These are phyloP conservation scores for Sebastes trivittatus DNA, from an alignment of 2,797 vertebrate genomes.

Conservation along the genomic window DNA sequence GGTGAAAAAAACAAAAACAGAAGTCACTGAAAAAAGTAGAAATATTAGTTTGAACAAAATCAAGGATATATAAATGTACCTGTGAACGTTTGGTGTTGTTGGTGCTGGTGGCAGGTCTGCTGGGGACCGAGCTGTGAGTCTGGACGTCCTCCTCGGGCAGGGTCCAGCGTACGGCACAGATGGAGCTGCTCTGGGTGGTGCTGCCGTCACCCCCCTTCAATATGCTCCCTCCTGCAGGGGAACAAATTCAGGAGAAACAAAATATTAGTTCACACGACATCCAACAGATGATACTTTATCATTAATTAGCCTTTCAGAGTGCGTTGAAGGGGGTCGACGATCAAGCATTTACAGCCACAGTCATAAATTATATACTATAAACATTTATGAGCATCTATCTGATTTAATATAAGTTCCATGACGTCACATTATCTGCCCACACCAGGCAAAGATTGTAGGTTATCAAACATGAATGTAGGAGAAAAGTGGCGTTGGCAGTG, in stretches of 20 bases:
- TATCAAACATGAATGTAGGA: not conserved
- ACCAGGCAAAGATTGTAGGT: not conserved
- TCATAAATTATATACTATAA: not conserved
- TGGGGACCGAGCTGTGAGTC: constrained; percentile 79
- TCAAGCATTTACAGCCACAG: not conserved
- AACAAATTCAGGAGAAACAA: not conserved
- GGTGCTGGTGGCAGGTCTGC: constrained; percentile 6
- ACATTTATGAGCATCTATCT: not conserved
- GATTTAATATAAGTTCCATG: not conserved
- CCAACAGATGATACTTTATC: not conserved
- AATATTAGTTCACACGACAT: not conserved
- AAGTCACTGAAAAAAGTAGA: not conserved
- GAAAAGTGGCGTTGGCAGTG: not conserved
- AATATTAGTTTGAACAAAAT: not conserved
- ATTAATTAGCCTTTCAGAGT: not conserved
- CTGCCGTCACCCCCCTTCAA: constrained; percentile 27
- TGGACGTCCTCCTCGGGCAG: constrained; percentile 65
- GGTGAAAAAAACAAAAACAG: not conserved
- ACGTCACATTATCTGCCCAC: not conserved
- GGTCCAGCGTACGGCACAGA: constrained; percentile 77
- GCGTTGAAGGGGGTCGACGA: no score
- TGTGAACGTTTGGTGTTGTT: constrained; percentile 42
- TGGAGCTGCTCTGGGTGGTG: constrained; percentile 75
- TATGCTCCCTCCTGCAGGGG: constrained; percentile 14
- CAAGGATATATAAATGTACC: constrained; percentile 41